Base-by-base conservation (phyloP, 2,888 invertebrate genomes). In the Galeruca laticollis region DNA sequence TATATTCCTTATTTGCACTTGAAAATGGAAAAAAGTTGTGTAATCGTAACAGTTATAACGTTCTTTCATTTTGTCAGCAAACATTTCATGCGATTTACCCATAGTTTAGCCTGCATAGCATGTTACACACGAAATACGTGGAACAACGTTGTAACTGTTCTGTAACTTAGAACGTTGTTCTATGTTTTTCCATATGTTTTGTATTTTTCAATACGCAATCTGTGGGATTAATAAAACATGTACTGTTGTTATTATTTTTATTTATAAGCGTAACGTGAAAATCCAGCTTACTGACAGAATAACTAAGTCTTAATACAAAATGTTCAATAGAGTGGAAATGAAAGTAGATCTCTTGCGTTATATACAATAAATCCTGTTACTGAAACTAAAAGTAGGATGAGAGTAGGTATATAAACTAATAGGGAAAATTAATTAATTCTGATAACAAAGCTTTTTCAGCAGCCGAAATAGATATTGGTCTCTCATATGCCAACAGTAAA, bases 301-400 rank as follows among this genome's bases (percentile, higher is more conserved):
- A 54, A 18, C 54, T 54, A 18, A 54, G 20, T 20, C 54, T n/a
- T 54, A 54, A 54, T 54, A 54, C 54, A 54, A 54, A 54, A 54
- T 54, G 18, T 11, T 54, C 54, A 54, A 54, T 54, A 3, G 54
- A 18, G 20, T 54, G 54, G 20, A 11, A 54, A 54, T 54, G 54
- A 54, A 54, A 54, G 54, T 54, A 54, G 54, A 54, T 54, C 54
- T 54, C 54, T 54, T 54, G 20, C 54, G 54, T 54, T 54, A 54
- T 54, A 54, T 54, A 20, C 20, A 54, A 54, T 54, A 54, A 20
- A 54, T 18, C 20, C 3, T n/a, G n/a, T n/a, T 54, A 11, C 54
- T 54, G 20, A 54, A 18, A 54, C 54, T 20, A 18, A 54, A 54
- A 54, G 9, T 18, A 54, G 54, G 18, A 15, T 54, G 54, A 54